Evolutionary conservation across 2,113 vertebrate species (phyloP), one percentile per base, ranked within the genome.

Genomic region (Lynx canadensis): DNA sequence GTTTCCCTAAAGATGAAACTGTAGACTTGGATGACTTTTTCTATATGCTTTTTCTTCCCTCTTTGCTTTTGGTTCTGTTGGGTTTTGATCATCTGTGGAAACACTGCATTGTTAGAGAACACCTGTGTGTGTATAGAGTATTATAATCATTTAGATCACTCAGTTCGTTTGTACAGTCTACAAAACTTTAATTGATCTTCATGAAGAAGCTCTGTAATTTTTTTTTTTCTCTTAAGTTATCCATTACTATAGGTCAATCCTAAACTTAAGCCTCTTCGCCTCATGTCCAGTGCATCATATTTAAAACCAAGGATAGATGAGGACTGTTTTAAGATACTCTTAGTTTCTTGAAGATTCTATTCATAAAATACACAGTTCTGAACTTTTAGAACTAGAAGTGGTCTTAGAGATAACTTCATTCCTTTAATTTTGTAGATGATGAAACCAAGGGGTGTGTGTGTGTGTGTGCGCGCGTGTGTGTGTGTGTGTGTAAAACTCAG

Each of bases 341-440:
- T 88, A 60, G n/a, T 31, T 91, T 94, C 65, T 86, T 68, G 19
- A 88, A 89, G 52, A 55, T n/a, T 31, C 23, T 82, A 36, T 33
- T 92, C 19, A 94, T 69, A 82, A 52, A 87, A 85, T 81, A 95
- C 31, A 94, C 48, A 95, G 38, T 65, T 96, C 41, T 82, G 82
- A 92, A 84, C 16, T 71, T 96, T 82, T 68, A 91, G 52, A 87
- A 66, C 18, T 21, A 50, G 55, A 97, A 80, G 14, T 88, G 19
- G 33, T 91, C 45, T 91, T 89, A 93, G 52, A 95, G 29, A 63
- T 87, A 89, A 74, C 74, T 78, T 63, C 89, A 50, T 27, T 19
- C 33, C 38, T 29, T 91, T 83, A 84, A 33, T 96, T 94, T 97
- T 98, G n/a, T 94, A 78, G n/a, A 50, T 55, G 15, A 68, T 31